These are phyloP conservation scores for Bungarus multicinctus DNA, from an alignment of 2,113 vertebrate species.

Conservation along the genomic window DNA sequence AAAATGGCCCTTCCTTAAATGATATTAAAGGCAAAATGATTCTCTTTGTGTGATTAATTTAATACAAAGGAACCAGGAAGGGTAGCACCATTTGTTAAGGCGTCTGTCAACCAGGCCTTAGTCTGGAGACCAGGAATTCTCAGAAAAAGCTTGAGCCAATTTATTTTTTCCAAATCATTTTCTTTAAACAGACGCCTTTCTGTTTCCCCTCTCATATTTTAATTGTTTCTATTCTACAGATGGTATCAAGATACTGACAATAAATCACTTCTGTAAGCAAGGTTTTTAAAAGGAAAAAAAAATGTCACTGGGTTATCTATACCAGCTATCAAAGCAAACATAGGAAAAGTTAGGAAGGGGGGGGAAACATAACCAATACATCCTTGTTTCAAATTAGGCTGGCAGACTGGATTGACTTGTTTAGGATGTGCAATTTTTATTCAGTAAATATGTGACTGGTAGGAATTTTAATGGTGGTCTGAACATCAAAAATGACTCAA, in stretches of 20 bases:
- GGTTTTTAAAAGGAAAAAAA: constrained; percentile 9
- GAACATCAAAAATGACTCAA: neutral
- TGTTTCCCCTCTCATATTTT: constrained; percentile 28
- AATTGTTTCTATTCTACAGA: constrained; percentile 44
- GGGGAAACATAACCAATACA: constrained; percentile 26
- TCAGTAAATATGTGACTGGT: constrained; percentile 28
- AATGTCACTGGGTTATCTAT: constrained; percentile 20
- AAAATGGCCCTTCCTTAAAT: neutral
- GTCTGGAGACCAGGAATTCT: constrained; percentile 12
- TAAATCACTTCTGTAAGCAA: constrained; percentile 28
- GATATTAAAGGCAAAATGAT: neutral
- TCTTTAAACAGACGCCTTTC: constrained; percentile 36
- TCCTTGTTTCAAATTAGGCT: constrained; percentile 5
- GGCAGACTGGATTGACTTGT: constrained; percentile 26
- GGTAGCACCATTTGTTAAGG: neutral
- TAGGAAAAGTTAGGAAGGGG: constrained; percentile 19
- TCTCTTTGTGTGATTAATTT: neutral
- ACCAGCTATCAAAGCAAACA: constrained; percentile 18
- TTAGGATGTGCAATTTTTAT: constrained; percentile 14
- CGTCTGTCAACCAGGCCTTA: constrained; percentile 6
- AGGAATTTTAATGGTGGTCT: constrained; percentile 29
- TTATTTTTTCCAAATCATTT: constrained; percentile 24
- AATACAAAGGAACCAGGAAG: neutral
- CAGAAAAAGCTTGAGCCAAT: constrained; percentile 1
- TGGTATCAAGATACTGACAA: constrained; percentile 49